phyloP scores from a whole-genome alignment of 2,888 invertebrate species.

The Chaetoderma sp. region DNA sequence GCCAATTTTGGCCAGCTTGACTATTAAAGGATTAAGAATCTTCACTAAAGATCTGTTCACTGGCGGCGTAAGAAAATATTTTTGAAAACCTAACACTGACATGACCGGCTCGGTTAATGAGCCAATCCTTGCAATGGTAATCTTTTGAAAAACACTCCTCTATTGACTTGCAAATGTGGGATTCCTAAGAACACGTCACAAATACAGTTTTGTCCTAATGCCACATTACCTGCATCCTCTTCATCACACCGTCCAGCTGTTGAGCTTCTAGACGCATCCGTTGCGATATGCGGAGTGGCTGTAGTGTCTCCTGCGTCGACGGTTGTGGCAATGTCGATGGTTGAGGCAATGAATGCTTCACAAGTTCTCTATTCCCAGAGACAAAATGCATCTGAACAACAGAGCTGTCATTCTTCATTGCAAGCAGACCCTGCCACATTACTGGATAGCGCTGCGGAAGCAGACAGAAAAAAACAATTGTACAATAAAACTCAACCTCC shows the following conservation, averaged over 20 bases:
- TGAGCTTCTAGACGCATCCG: conserved; percentile 96
- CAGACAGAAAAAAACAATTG: conserved; percentile 24
- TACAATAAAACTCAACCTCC: too few relatives aligned
- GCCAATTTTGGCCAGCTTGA: too few relatives aligned
- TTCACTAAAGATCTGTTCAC: too few relatives aligned
- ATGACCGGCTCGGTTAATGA: too few relatives aligned
- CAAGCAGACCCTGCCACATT: conserved; percentile 97
- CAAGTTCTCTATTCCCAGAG: conserved; percentile 91
- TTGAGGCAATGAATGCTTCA: conserved; percentile 84
- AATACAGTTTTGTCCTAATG: too few relatives aligned
- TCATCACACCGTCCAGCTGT: conserved; percentile 94
- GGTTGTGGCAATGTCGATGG: conserved; percentile 36
- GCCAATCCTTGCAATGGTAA: too few relatives aligned
- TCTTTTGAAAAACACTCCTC: too few relatives aligned
- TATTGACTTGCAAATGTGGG: too few relatives aligned
- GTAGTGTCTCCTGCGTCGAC: conserved; percentile 49
- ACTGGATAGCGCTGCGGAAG: conserved; percentile 87
- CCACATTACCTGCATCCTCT: conserved; percentile 92
- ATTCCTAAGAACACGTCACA: too few relatives aligned
- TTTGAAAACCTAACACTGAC: too few relatives aligned
- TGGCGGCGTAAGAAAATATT: too few relatives aligned
- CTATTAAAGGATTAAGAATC: too few relatives aligned
- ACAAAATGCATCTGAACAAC: conserved; percentile 99
- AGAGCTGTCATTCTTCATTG: conserved; percentile 95
- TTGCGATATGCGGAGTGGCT: conserved; percentile 87